A percentile compares a stretch with the other conserved stretches of the same genome.
These are phyloP conservation scores for Diachrysia chrysitis DNA, from an alignment of 2,888 invertebrate genomes.

Conservation along the genomic window DNA sequence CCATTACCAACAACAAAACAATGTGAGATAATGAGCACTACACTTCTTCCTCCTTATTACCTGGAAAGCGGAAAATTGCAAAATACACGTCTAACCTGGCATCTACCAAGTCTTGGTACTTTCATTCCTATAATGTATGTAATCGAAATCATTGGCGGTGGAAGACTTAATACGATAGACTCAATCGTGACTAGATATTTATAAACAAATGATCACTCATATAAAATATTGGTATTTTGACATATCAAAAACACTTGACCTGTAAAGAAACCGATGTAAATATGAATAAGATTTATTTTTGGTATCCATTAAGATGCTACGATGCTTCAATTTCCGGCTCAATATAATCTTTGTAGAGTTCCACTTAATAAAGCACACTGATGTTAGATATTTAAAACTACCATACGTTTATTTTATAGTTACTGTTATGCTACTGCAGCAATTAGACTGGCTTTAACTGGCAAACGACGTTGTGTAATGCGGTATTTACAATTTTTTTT, in stretches of 20 bases:
- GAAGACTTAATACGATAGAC: slow-evolving; percentile 37
- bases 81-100: slow-evolving; percentile 68
- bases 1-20: slow-evolving; percentile 35
- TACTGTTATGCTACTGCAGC: slow-evolving; percentile 25
- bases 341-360: slow-evolving; percentile 49
- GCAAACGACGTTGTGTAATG: slow-evolving; percentile 41
- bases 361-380: slow-evolving; percentile 63
- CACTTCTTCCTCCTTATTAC: slow-evolving; percentile 63
- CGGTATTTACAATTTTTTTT: slow-evolving; percentile 31
- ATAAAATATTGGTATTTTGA: slow-evolving; percentile 30
- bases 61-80: slow-evolving; percentile 76
- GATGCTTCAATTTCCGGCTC: slow-evolving; percentile 48
- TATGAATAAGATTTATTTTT: slow-evolving; percentile 63
- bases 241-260: slow-evolving; percentile 65
- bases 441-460: slow-evolving; percentile 35
- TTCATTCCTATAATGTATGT: slow-evolving; percentile 51
- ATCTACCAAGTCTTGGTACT: slow-evolving; percentile 65
- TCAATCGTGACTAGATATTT: slow-evolving; percentile 21
- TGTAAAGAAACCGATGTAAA: slow-evolving; percentile 54
- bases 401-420: slow-evolving; percentile 27
- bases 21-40: slow-evolving; percentile 52
- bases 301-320: slow-evolving; percentile 55
- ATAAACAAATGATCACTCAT: slow-evolving; percentile 15
- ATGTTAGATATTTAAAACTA: slow-evolving; percentile 45
- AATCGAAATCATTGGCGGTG: slow-evolving; percentile 55